Percentiles rank a stretch among this genome's conserved stretches.
Evolutionary conservation across 2,113 vertebrate genomes (phyloP).

Genomic region (Prionailurus viverrinus): DNA sequence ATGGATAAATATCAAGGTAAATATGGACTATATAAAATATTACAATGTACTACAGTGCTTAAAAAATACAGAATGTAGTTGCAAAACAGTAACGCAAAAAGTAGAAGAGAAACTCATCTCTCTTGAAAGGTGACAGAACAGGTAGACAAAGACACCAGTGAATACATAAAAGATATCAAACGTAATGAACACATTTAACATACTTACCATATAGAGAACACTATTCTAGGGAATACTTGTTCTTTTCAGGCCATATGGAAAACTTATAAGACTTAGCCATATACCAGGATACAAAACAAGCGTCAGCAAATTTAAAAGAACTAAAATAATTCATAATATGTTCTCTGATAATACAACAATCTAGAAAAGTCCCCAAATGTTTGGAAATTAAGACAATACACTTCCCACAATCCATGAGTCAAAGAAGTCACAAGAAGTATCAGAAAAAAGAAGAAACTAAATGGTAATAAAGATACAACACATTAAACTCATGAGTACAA

Average conservation of each 20-base stretch:
- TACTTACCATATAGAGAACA: background rate
- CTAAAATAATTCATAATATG: background rate
- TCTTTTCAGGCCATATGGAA: background rate
- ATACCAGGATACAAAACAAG: background rate
- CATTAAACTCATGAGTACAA: background rate
- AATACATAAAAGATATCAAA: background rate
- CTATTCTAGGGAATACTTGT: background rate
- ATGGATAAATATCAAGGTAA: background rate
- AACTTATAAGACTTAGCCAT: background rate
- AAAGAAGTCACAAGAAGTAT: background rate
- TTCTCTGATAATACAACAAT: background rate
- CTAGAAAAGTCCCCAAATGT: background rate
- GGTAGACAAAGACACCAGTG: background rate
- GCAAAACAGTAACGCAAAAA: background rate
- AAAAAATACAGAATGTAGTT: background rate
- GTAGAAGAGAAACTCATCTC: background rate
- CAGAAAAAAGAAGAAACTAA: background rate
- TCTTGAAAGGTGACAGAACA: background rate
- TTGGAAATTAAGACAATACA: background rate
- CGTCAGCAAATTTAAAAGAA: background rate
- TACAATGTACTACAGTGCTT: background rate
- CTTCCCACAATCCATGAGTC: background rate
- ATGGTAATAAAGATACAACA: background rate
- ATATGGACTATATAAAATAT: background rate
- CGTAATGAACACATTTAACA: background rate